These are phyloP conservation scores for Protophormia terraenovae DNA, from an alignment of 2,888 invertebrate species.

Conservation along the genomic window DNA sequence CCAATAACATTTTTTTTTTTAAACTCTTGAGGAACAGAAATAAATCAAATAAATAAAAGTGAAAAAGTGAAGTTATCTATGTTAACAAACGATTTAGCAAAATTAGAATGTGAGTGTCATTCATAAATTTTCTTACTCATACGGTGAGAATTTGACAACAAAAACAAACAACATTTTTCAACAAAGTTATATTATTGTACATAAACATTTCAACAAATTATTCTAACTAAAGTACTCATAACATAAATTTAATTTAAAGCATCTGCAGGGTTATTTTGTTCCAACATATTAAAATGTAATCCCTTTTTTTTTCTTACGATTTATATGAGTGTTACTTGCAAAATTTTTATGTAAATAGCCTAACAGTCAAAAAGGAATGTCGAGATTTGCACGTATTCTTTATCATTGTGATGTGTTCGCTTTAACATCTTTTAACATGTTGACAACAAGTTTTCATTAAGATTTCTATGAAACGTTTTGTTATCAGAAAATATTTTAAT, in stretches of 20 bases:
- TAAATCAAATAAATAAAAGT: not conserved
- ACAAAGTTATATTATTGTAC: not conserved
- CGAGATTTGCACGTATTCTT: constrained; percentile 58
- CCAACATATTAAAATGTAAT: not conserved
- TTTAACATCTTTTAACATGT: not conserved
- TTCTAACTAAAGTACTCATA: not conserved
- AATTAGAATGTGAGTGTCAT: not conserved
- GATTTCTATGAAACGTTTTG: not conserved
- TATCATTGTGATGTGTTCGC: constrained; percentile 10
- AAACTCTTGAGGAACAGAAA: not conserved
- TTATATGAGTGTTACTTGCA: not conserved
- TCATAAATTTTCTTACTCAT: constrained; percentile 18
- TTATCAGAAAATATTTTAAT: constrained; percentile 44
- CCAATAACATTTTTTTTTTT: not conserved
- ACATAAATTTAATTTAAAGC: not conserved
- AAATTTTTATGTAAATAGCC: not conserved
- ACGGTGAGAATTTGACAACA: not conserved
- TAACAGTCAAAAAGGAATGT: constrained; percentile 9
- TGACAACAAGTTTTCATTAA: constrained; percentile 8
- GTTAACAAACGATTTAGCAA: not conserved
- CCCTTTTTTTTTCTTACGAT: not conserved
- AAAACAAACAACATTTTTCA: not conserved
- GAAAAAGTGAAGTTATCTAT: not conserved
- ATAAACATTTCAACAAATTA: not conserved
- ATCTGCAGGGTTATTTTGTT: not conserved